Conservation (phyloP, 1,140 invertebrate species). For the Frieseomelitta varia region DNA sequence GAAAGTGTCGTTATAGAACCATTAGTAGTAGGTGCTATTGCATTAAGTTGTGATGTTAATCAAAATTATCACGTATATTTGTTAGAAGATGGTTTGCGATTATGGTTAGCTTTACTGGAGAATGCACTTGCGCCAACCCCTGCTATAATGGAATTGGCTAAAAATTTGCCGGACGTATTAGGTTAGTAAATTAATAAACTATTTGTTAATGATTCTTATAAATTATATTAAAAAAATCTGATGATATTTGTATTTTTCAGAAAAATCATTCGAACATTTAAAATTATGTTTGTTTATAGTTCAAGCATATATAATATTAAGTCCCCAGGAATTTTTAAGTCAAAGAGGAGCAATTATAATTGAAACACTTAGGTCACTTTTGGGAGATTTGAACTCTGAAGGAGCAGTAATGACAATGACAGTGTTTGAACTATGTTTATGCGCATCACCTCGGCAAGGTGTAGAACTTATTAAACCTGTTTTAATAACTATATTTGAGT, state of each 20-base stretch:
- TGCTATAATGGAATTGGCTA: conserved; percentile 87
- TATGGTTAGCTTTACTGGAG: conserved; percentile 93
- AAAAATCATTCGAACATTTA: conserved; percentile 91
- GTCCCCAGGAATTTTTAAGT: conserved; percentile 89
- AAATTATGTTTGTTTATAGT: conserved; percentile 90
- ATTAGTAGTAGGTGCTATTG: conserved; percentile 90
- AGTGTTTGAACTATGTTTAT: conserved; percentile 88
- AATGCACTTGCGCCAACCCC: conserved; percentile 85
- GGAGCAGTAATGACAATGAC: conserved; percentile 89
- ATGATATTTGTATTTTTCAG: conserved; percentile 79
- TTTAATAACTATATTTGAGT: conserved; percentile 86
- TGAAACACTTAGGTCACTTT: conserved; percentile 85
- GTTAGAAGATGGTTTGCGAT: conserved; percentile 94
- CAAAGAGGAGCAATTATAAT: conserved; percentile 88
- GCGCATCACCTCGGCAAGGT: conserved; percentile 85
- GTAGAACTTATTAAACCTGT: conserved; percentile 86
- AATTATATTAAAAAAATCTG: conserved; percentile 13
- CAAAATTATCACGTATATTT: conserved; percentile 93
- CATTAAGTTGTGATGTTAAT: conserved; percentile 90
- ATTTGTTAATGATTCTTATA: conserved; percentile 23
- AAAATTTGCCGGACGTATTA: conserved; percentile 89
- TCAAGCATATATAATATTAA: conserved; percentile 92
- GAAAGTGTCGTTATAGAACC: conserved; percentile 85
- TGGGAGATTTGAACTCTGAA: conserved; percentile 90
- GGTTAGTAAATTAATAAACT: conserved; percentile 81